Evolutionary conservation across 2,797 vertebrate genomes (phyloP), one percentile per base, ranked within the genome.

Genomic region (Lepus townsendii): DNA sequence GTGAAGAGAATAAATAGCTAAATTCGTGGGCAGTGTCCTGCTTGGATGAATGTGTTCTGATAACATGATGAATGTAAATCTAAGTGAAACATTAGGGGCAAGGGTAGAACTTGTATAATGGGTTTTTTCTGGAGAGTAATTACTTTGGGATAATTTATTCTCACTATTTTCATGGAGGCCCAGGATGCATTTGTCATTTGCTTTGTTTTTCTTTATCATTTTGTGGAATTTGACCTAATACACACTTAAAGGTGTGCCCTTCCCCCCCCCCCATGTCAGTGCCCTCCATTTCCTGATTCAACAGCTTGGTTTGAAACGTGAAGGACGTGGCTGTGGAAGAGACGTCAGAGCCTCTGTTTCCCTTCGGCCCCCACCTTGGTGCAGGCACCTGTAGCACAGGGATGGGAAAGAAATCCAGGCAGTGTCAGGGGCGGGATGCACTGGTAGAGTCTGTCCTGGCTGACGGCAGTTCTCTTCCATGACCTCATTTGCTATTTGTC

Each of bases 101-200:
- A 93, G 54, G 72, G 69, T 80, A 94, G 86, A 93, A 95, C 87
- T 83, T 90, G 78, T 85, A 71, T 68, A 95, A 93, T 93, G 57
- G 84, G 52, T 90, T 90, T 94, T 89, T 96, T 94, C 88, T 91
- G 69, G 87, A 86, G 65, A 93, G 26, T 88, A 78, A 95, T 95
- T 57, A 88, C 83, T 91, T 88, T 57, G 38, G 65, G 95, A 93
- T 96, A 91, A 96, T 95, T 94, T 91, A 93, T 60, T 84, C 83
- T 93, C 57, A 30, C 68, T 52, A 47, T 92, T 95, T 96, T 88
- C 83, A 42, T 77, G 82, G 83, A 62, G 72, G 22, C 35, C 68
- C 91, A 60, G 42, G 27, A 96, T 91, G 54, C 95, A 77, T 72
- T 42, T 38, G 4, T 80, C 60, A 93, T 89, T 95, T 72, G 85